These are phyloP conservation scores for Sussaba pulchella DNA, from an alignment of 2,888 invertebrate species.

Conservation along the genomic window DNA sequence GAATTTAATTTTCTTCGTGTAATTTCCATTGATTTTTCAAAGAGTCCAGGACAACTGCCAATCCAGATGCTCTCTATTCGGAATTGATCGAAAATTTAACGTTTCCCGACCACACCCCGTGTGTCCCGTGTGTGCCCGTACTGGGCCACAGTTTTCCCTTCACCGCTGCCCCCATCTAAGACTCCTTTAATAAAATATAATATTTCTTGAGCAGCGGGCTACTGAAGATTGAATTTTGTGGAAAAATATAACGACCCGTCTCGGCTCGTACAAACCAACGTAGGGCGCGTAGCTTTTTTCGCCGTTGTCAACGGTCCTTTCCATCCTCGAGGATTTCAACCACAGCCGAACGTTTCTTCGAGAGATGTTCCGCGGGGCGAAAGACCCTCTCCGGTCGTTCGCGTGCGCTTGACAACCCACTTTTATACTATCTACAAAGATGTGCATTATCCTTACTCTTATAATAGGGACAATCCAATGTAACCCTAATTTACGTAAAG, in stretches of 20 bases:
- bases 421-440: constrained; percentile 24
- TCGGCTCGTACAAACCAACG: neutral
- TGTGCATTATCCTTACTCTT: constrained; percentile 15
- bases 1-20: neutral
- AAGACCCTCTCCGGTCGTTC: neutral
- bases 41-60: neutral
- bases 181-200: constrained; percentile 37
- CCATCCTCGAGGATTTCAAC: constrained; percentile 1
- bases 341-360: neutral
- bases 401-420: neutral
- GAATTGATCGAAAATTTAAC: neutral
- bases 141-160: neutral
- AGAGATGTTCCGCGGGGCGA: constrained; percentile 13
- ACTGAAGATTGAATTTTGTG: constrained; percentile 52
- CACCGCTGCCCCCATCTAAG: neutral
- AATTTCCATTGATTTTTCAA: neutral
- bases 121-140: neutral
- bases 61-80: neutral
- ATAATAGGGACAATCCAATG: constrained; percentile 13
- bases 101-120: neutral
- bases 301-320: neutral
- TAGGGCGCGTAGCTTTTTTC: constrained; percentile 8
- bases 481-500: constrained; percentile 25
- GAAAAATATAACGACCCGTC: constrained; percentile 39
- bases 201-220: constrained; percentile 20